A percentile compares a stretch with the other conserved stretches of the same genome.
Conservation (phyloP, 2,797 vertebrate species). For the Urocyon cinereoargenteus region DNA sequence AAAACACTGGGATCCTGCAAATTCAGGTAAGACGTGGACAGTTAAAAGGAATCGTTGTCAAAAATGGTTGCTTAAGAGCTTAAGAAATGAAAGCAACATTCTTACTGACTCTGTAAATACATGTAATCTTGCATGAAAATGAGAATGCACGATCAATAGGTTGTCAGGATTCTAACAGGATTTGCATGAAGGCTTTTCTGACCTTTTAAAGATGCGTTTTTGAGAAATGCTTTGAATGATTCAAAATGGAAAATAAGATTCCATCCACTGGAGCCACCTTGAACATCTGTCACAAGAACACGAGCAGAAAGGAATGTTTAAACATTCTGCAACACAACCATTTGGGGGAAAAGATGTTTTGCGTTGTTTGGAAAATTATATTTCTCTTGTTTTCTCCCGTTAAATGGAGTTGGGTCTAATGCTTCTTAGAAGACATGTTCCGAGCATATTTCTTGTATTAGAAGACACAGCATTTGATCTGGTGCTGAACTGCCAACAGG, state of each 20-base stretch:
- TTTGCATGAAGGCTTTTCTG: constrained; percentile 63
- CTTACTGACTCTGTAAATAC: constrained; percentile 54
- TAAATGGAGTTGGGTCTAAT: constrained; percentile 46
- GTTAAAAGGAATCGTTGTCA: constrained; percentile 69
- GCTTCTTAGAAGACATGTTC: not conserved
- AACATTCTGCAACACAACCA: not conserved
- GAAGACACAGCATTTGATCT: constrained; percentile 65
- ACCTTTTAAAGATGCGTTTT: constrained; percentile 68
- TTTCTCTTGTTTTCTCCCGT: constrained; percentile 67
- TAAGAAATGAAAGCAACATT: constrained; percentile 64
- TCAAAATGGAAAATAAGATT: constrained; percentile 69
- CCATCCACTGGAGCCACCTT: not conserved
- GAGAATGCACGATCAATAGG: constrained; percentile 60
- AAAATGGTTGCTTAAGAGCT: constrained; percentile 75
- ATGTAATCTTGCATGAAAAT: constrained; percentile 58
- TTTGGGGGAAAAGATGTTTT: constrained; percentile 14
- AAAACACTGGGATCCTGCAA: constrained; percentile 15
- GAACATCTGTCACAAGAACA: constrained; percentile 44
- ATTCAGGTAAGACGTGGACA: not conserved
- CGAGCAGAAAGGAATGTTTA: constrained; percentile 59
- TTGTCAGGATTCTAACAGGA: constrained; percentile 52
- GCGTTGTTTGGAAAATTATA: not conserved
- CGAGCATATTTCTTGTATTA: constrained; percentile 58
- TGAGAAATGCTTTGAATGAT: constrained; percentile 75
- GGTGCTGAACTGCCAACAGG: constrained; percentile 21